Evolutionary conservation across 2,888 invertebrate genomes (phyloP).

Genomic region (Microctonus hyperodae): DNA sequence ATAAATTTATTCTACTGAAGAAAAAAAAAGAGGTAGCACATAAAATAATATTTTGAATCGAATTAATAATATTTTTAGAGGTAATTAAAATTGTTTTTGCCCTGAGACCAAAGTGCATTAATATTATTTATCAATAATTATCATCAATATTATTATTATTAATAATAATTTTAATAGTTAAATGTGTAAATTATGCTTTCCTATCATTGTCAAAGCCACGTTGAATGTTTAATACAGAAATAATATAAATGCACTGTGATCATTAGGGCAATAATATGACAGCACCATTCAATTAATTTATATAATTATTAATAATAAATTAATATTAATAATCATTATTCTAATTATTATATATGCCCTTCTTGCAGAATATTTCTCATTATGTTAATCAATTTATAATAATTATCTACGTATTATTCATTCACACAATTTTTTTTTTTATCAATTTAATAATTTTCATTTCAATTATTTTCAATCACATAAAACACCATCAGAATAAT

Average conservation of each 20-base stretch:
- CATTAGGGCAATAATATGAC: constrained; percentile 21
- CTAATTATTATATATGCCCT: background rate
- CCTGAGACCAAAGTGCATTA: constrained; percentile 25
- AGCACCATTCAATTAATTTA: constrained; percentile 13
- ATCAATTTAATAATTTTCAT: no score
- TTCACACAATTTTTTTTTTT: background rate
- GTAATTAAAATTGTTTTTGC: constrained; percentile 12
- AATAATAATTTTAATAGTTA: no score
- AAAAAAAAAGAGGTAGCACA: constrained; percentile 9
- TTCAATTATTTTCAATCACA: no score
- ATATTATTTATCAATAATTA: no score
- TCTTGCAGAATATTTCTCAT: background rate
- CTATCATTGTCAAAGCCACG: no score
- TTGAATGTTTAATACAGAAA: background rate
- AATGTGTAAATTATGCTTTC: background rate
- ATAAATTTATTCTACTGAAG: background rate
- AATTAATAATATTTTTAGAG: background rate
- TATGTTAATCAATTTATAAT: no score
- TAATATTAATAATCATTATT: constrained; percentile 9
- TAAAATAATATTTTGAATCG: background rate
- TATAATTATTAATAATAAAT: background rate
- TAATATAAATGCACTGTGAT: constrained; percentile 26
- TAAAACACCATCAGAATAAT: no score
- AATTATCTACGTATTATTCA: background rate
- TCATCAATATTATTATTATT: no score